A percentile compares a stretch with the other conserved stretches of the same genome.
Conservation (phyloP, 2,113 vertebrate species). For the Oenanthe melanoleuca region DNA sequence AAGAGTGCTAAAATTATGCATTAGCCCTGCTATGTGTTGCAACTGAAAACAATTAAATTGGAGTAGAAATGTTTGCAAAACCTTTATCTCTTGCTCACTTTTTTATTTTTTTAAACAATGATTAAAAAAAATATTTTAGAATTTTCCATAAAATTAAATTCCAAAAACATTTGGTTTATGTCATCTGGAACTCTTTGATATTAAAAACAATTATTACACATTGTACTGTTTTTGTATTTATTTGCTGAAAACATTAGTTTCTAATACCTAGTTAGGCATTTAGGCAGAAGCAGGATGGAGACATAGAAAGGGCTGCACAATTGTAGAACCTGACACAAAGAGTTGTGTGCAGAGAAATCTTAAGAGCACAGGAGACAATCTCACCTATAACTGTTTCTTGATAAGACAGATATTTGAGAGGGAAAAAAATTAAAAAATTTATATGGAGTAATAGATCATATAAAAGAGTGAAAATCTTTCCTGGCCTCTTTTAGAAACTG, state of each 20-base stretch:
- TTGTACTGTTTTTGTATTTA: not conserved
- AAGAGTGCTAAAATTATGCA: not conserved
- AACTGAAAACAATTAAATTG: not conserved
- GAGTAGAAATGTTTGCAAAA: not conserved
- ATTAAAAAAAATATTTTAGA: not conserved
- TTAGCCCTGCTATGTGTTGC: not conserved
- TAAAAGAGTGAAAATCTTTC: not conserved
- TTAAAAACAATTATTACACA: not conserved
- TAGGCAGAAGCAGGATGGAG: not conserved
- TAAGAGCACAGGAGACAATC: not conserved
- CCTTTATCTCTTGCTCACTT: not conserved
- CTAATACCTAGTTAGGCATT: not conserved
- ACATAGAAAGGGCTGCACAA: not conserved
- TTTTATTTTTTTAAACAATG: not conserved
- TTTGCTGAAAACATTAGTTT: not conserved
- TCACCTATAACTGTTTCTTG: not conserved
- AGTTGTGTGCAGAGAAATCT: not conserved
- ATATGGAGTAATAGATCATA: not conserved
- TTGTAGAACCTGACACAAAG: not conserved
- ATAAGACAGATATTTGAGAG: not conserved
- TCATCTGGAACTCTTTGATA: not conserved
- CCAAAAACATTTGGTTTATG: not conserved
- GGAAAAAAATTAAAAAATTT: not conserved
- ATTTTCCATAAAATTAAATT: not conserved
- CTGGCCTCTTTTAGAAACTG: not conserved